Conservation (phyloP, 37 sponge, comb jelly and placozoan genomes). For the Spongilla lacustris region DNA sequence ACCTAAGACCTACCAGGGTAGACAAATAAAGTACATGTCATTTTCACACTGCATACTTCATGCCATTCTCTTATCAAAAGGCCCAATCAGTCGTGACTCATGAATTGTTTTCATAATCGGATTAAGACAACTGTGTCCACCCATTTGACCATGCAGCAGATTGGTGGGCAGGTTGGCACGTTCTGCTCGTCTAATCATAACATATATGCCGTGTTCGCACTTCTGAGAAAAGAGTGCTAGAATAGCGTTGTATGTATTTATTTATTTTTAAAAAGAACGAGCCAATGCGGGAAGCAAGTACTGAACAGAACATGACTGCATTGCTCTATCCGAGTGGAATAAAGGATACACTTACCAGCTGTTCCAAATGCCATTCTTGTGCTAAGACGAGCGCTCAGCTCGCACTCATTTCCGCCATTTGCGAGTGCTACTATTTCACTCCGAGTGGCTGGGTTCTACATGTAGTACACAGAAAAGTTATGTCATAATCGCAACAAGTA, state of each 20-base stretch:
- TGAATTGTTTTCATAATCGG: neutral
- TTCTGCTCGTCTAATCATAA: no score
- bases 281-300: no score
- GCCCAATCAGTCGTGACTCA: neutral
- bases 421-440: conserved; percentile 55
- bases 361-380: conserved; percentile 92
- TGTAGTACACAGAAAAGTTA: neutral
- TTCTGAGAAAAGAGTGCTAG: neutral
- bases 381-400: conserved; percentile 46
- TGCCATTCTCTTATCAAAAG: neutral
- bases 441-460: conserved; percentile 63
- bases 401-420: conserved; percentile 44
- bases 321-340: neutral
- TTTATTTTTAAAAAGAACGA: no score
- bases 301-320: no score
- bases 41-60: neutral
- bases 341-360: conserved; percentile 55
- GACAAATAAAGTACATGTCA: no score
- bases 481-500: neutral
- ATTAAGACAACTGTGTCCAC: no score
- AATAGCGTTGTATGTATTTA: no score
- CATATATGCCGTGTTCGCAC: conserved; percentile 3
- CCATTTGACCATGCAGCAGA: no score
- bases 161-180: no score
- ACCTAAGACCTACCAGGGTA: conserved; percentile 84